phyloP scores from a whole-genome alignment of 92 coral and sea anemone genomes.

The Palythoa grandiflora region DNA sequence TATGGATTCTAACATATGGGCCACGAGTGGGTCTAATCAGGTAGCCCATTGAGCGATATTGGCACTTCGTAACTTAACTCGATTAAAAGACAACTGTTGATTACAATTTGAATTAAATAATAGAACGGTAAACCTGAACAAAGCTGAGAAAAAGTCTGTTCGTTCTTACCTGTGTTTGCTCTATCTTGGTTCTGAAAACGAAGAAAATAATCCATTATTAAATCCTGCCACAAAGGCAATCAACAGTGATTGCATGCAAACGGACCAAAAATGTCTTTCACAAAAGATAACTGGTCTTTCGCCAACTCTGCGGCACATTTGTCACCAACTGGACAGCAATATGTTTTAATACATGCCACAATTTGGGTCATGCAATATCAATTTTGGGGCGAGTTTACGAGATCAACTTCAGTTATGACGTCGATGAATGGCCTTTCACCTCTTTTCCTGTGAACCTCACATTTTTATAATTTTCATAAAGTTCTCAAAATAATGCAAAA shows the following conservation, averaged over 20 bases:
- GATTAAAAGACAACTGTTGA: background rate
- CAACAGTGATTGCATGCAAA: background rate
- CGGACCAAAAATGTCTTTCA: background rate
- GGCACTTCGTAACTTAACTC: background rate
- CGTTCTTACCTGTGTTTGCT: conserved; percentile 53
- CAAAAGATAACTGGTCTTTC: background rate
- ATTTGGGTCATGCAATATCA: background rate
- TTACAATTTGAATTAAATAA: background rate
- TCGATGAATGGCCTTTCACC: background rate
- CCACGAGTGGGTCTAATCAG: background rate
- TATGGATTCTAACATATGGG: background rate
- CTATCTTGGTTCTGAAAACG: conserved; percentile 65
- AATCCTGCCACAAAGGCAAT: background rate
- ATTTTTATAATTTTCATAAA: background rate
- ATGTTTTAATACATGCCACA: background rate
- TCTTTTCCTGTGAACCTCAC: background rate
- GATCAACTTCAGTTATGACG: conserved; percentile 20
- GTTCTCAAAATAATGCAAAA: background rate
- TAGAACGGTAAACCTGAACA: background rate
- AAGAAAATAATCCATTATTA: conserved; percentile 29
- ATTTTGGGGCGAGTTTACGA: background rate
- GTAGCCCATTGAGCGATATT: background rate
- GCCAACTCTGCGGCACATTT: background rate
- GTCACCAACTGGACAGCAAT: background rate
- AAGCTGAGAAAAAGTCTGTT: background rate